These are phyloP conservation scores for Pteronotus mesoamericanus DNA, from an alignment of 2,797 vertebrate genomes.

Conservation along the genomic window DNA sequence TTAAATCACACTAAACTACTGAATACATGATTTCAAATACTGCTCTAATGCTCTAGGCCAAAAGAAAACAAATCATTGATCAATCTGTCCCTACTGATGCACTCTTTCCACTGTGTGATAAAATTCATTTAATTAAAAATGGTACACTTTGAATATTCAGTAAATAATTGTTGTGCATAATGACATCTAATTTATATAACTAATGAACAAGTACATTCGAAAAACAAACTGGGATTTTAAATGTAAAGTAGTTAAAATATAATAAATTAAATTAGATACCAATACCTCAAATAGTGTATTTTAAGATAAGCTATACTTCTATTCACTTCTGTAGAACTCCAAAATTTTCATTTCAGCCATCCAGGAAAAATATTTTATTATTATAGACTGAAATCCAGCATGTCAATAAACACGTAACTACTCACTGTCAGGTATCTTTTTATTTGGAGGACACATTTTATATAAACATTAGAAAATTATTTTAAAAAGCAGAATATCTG, in stretches of 20 bases:
- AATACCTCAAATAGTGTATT: neutral
- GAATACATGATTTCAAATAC: neutral
- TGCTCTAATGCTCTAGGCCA: neutral
- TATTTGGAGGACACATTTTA: neutral
- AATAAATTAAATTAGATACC: neutral
- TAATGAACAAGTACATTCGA: neutral
- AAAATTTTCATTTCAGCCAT: slow-evolving; percentile 3
- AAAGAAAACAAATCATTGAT: neutral
- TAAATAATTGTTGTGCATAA: slow-evolving; percentile 5
- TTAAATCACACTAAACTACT: slow-evolving; percentile 4
- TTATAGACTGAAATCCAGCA: neutral
- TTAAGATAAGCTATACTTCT: neutral
- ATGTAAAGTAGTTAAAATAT: neutral
- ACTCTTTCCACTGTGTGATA: neutral
- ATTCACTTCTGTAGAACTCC: neutral
- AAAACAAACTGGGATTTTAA: neutral
- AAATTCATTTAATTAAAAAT: slow-evolving; percentile 27
- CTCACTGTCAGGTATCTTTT: neutral
- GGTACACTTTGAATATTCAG: neutral
- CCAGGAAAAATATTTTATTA: neutral
- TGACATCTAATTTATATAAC: neutral
- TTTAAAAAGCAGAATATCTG: neutral
- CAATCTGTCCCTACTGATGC: neutral
- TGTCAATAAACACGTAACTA: neutral
- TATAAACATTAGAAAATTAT: slow-evolving; percentile 26